Evolutionary conservation across 2,113 vertebrate genomes (phyloP).

Genomic region (Carassius auratus): DNA sequence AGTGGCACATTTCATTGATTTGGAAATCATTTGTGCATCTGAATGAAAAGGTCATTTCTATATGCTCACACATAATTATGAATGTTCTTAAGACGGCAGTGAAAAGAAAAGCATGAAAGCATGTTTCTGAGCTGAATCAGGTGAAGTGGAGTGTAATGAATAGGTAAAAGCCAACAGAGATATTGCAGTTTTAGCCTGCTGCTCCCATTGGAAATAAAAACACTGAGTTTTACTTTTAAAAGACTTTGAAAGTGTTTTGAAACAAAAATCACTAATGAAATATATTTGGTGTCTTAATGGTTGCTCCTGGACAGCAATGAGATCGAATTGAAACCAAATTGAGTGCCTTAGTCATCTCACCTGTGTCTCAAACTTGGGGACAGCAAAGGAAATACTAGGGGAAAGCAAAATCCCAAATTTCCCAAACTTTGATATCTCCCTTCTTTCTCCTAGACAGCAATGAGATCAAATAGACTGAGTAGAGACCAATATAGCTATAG

Average conservation of each 20-base stretch:
- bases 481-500: too few relatives aligned
- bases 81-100: background rate
- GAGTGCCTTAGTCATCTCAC: background rate
- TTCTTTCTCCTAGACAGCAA: too few relatives aligned
- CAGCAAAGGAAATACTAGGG: too few relatives aligned
- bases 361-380: too few relatives aligned
- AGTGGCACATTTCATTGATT: slow-evolving; percentile 14
- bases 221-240: background rate
- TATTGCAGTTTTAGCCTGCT: background rate
- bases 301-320: background rate
- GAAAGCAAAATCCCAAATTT: too few relatives aligned
- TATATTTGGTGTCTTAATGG: background rate
- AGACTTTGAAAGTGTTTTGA: background rate
- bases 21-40: slow-evolving; percentile 12
- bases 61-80: background rate
- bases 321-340: background rate
- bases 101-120: background rate
- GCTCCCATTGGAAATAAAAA: background rate
- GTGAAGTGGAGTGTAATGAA: background rate
- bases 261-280: background rate
- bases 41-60: background rate
- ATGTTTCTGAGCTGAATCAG: background rate
- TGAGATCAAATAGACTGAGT: too few relatives aligned
- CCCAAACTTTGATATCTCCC: too few relatives aligned
- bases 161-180: background rate